Base-by-base conservation (phyloP, 2,888 invertebrate genomes). In the Leistus spinibarbis region DNA sequence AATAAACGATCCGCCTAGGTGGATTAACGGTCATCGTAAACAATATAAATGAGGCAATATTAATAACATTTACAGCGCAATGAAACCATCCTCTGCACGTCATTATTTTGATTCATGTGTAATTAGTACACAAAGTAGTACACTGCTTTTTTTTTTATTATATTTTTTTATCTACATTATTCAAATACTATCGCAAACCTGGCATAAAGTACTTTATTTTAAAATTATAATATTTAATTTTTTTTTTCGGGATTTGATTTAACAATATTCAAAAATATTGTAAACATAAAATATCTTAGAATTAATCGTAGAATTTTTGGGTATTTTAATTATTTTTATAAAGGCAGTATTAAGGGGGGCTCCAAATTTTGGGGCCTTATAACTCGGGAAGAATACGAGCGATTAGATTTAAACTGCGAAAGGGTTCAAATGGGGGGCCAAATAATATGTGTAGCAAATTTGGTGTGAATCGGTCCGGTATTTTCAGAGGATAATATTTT, bases 61-160 rank as follows among this genome's bases (percentile, higher is more conserved):
- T 73, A 73, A 73, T 72, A 73, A 73, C 73, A 73, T 73, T 73
- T 73, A 73, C 67, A 73, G 62, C 62, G 66, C 67, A 73, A 67
- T 73, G 73, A 66, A 67, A 67, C 67, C 54, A 73, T 60, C 67
- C 62, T 54, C 57, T 60, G 20, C 20, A 13, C 60, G 23, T 67
- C 73, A 73, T 73, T 73, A 73, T 57, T 73, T 73, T 73, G 73
- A 73, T 73, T 73, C 67, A 73, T 73, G 67, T 60, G 40, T 73
- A 73, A 73, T 73, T 73, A 73, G 67, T 73, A 67, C 40, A 67
- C 65, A 72, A 57, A 72, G 65, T 72, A 72, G 66, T 57, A n/a
- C 20, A 40, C 40, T 40, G 40, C 16, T 57, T 73, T 53, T 62
- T 67, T 62, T 67, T 73, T 73, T 73, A 67, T 73, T 73, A 60